Percentiles rank a stretch among this genome's conserved stretches.
These are phyloP conservation scores for Chaenogobius annularis DNA, from an alignment of 2,113 vertebrate species.

Conservation along the genomic window DNA sequence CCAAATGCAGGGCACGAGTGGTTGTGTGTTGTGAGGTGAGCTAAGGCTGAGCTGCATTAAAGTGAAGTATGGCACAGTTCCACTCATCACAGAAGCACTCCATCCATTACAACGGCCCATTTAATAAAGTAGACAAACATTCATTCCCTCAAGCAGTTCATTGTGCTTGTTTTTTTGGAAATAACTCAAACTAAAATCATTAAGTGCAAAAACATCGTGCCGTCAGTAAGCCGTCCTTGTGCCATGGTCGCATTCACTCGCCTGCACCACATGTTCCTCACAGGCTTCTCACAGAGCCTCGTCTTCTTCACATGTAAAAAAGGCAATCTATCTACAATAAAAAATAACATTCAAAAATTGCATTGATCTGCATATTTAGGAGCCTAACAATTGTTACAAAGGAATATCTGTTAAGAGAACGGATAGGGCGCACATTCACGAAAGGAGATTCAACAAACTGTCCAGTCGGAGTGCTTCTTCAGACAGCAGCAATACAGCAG, in stretches of 20 bases:
- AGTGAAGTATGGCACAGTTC: constrained; percentile 39
- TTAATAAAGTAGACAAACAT: constrained; percentile 50
- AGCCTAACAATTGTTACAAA: background rate
- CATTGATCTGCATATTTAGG: constrained; percentile 27
- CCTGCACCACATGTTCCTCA: background rate
- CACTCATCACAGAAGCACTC: constrained; percentile 46
- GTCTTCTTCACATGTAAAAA: background rate
- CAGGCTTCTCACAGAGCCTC: background rate
- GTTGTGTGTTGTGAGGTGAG: constrained; percentile 25
- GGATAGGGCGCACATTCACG: background rate
- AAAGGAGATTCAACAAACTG: background rate
- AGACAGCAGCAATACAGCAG: background rate
- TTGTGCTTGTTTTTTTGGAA: constrained; percentile 34
- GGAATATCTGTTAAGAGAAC: background rate
- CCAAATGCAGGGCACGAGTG: constrained; percentile 36
- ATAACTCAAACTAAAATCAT: constrained; percentile 18
- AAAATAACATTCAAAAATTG: constrained; percentile 14
- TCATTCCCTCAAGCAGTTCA: constrained; percentile 42
- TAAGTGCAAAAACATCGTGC: constrained; percentile 18
- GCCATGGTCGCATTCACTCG: background rate
- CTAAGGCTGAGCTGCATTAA: constrained; percentile 47
- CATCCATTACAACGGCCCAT: constrained; percentile 47
- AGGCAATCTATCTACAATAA: background rate
- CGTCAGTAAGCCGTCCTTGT: constrained; percentile 21
- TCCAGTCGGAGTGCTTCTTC: background rate